A percentile compares a stretch with the other conserved stretches of the same genome.
phyloP scores from a whole-genome alignment of 1,140 invertebrate species.

The Paramacrobiotus metropolitanus region DNA sequence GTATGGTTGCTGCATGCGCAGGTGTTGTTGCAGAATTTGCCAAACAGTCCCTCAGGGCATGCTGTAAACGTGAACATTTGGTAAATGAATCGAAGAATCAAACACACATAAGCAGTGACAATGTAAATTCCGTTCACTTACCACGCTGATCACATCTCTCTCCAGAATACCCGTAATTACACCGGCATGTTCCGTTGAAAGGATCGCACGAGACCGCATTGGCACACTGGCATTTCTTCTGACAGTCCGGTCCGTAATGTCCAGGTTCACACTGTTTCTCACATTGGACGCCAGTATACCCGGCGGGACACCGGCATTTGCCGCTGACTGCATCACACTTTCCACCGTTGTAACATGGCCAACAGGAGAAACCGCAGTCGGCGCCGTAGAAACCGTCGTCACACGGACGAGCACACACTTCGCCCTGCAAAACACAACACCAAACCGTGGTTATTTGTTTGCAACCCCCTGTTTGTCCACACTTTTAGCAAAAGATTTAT shows the following conservation, averaged over 20 bases:
- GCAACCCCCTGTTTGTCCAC: background rate
- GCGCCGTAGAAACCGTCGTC: conserved; percentile 42
- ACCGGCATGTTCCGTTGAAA: conserved; percentile 54
- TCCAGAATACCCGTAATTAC: conserved; percentile 35
- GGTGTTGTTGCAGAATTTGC: background rate
- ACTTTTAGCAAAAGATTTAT: background rate
- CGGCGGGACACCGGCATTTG: conserved; percentile 40
- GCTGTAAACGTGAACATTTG: background rate
- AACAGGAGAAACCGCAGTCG: conserved; percentile 46
- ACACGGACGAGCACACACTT: conserved; percentile 47
- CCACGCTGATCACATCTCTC: conserved; percentile 17
- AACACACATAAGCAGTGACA: background rate
- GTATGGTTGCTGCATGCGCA: background rate
- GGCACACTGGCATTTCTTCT: conserved; percentile 47
- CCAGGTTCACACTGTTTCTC: conserved; percentile 58
- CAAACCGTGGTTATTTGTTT: background rate
- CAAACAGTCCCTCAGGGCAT: background rate
- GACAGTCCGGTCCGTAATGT: conserved; percentile 56
- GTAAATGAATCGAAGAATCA: no score
- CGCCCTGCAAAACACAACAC: conserved; percentile 27
- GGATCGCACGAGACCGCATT: conserved; percentile 71
- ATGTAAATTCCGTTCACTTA: conserved; percentile 6
- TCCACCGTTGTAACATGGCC: conserved; percentile 57
- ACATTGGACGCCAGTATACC: conserved; percentile 49
- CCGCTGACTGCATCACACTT: conserved; percentile 41